phyloP scores from a whole-genome alignment of 1,140 invertebrate genomes.

The Oscheius sp. region DNA sequence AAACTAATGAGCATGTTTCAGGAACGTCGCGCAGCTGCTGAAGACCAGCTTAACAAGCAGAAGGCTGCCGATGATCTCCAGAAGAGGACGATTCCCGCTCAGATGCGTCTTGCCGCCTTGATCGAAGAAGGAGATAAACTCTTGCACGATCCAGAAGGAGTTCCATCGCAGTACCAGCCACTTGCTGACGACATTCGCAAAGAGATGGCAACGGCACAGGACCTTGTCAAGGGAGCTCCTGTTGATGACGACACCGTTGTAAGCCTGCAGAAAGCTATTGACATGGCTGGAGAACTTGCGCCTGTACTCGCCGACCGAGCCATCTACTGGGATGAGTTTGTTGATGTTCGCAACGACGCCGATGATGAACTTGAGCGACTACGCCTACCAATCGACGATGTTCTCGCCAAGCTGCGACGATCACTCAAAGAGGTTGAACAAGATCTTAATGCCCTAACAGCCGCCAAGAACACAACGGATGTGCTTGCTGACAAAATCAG shows the following conservation, averaged over 20 bases:
- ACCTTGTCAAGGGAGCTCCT: conserved; percentile 12
- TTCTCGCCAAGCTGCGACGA: conserved; percentile 34
- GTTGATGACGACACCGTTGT: conserved; percentile 20
- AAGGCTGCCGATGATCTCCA: conserved; percentile 18
- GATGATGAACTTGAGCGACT: conserved; percentile 41
- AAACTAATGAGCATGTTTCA: conserved; percentile 1
- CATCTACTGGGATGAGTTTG: conserved; percentile 42
- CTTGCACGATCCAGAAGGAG: conserved; percentile 43
- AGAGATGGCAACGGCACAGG: conserved; percentile 18
- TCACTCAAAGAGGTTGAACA: conserved; percentile 31
- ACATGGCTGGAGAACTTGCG: conserved; percentile 26
- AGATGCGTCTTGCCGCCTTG: conserved; percentile 33
- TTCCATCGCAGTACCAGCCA: conserved; percentile 39
- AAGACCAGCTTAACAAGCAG: conserved; percentile 39
- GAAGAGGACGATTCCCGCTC: conserved; percentile 11
- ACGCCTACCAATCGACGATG: conserved; percentile 35
- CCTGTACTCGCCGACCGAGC: conserved; percentile 33
- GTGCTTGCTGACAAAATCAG: conserved; percentile 30
- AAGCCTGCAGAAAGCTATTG: conserved; percentile 19
- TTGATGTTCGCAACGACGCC: conserved; percentile 37
- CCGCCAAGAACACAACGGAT: background rate
- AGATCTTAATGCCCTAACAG: conserved; percentile 38
- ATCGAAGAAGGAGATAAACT: conserved; percentile 38
- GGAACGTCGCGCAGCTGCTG: conserved; percentile 9
- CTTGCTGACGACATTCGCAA: conserved; percentile 29